These are phyloP conservation scores for Anthophora plumipes DNA, from an alignment of 2,888 invertebrate genomes.

Conservation along the genomic window DNA sequence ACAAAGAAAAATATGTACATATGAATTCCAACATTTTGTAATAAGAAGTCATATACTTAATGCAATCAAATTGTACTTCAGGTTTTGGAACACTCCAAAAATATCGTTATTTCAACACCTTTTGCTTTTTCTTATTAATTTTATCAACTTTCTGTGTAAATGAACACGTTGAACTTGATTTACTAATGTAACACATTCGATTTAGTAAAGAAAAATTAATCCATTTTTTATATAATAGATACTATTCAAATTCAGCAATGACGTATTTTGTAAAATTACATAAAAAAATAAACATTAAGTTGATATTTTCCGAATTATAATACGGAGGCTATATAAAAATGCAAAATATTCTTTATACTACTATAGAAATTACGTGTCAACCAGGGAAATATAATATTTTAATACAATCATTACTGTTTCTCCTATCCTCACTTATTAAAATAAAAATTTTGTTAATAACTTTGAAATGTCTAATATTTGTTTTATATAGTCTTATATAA, in stretches of 20 bases:
- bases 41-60: background rate
- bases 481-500: background rate
- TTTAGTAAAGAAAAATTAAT: background rate
- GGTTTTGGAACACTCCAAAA: conserved; percentile 2
- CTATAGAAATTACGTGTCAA: background rate
- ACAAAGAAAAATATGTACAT: conserved; percentile 27
- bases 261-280: background rate
- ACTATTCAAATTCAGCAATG: conserved; percentile 14
- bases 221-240: conserved; percentile 2
- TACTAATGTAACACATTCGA: background rate
- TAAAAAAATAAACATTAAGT: background rate
- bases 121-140: background rate
- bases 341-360: conserved; percentile 12
- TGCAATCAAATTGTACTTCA: conserved; percentile 14
- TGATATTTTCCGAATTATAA: conserved; percentile 15
- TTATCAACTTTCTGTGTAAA: background rate
- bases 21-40: conserved; percentile 24
- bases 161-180: background rate
- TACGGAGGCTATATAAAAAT: conserved; percentile 6
- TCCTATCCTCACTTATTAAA: background rate
- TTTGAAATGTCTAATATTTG: background rate
- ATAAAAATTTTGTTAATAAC: conserved; percentile 2
- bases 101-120: background rate
- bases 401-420: background rate
- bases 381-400: background rate